Evolutionary conservation across 2,888 invertebrate species (phyloP), one percentile per base, ranked within the genome.

Genomic region (Tachystola acroxantha): DNA sequence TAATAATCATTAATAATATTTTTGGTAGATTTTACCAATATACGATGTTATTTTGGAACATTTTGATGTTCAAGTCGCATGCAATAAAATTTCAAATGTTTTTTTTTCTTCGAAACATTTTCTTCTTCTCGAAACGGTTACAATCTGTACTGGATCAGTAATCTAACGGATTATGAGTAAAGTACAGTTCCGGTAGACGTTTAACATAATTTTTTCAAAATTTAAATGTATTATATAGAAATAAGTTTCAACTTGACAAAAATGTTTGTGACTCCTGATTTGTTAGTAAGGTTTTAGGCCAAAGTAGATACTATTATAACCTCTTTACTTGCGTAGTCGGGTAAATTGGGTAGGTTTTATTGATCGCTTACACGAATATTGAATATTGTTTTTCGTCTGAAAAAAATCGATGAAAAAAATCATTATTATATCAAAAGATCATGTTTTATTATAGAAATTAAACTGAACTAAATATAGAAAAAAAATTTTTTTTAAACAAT

Each of bases 101-200:
- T n/a, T n/a, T n/a, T n/a, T n/a, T n/a, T n/a, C n/a, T 27, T 27
- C 7, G 3, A 10, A n/a, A n/a, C 10, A 27, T 2, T 5, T 7
- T 5, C 2, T 10, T 7, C 5, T 11, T 2, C 4, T 27, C 4
- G 39, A 44, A 49, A 56, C 60, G 53, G 61, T 65, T 82, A 75
- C 69, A 58, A 57, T 65, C 60, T 64, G 76, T 82, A 81, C 71
- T 76, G 58, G 46, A 57, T 53, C 50, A 80, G 79, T 78, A 65
- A 57, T 69, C 57, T 39, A 30, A 35, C 24, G 12, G 36, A 51
- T 70, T 76, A 79, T 57, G 79, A 52, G 65, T 53, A 64, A 63
- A 69, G 77, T 80, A 85, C 61, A 65, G 48, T 57, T 50, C 62
- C 48, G 64, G 51, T 70, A 82, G 80, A 67, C 53, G 60, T 36